phyloP scores from a whole-genome alignment of 2,113 vertebrate genomes.

The Sturnira hondurensis region DNA sequence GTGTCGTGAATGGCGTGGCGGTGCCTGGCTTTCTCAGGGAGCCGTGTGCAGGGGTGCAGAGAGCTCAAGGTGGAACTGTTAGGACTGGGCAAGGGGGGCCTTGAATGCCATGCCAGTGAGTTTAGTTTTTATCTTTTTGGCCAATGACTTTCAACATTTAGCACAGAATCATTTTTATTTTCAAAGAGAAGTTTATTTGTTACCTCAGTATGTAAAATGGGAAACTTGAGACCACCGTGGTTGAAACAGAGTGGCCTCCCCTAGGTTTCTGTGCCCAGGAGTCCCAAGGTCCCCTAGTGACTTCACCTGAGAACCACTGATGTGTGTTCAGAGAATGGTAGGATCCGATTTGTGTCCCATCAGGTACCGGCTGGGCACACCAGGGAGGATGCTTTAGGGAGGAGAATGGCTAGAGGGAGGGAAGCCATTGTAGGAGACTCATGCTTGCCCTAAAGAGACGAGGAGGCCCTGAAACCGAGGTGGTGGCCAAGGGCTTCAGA shows the following conservation, averaged over 20 bases:
- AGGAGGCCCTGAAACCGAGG: not conserved
- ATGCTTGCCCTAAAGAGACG: not conserved
- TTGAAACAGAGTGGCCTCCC: not conserved
- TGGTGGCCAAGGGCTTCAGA: not conserved
- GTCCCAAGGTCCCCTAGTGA: not conserved
- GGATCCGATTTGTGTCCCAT: not conserved
- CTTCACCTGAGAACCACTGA: not conserved
- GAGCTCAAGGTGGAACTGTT: not conserved
- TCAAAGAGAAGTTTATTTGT: not conserved
- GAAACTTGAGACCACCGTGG: not conserved
- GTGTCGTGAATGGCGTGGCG: not conserved
- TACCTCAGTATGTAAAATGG: not conserved
- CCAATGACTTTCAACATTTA: not conserved
- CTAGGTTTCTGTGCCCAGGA: not conserved
- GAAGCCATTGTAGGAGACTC: not conserved
- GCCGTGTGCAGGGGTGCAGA: fast-evolving
- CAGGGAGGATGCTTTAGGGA: not conserved
- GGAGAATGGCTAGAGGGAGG: not conserved
- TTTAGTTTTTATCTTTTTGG: not conserved
- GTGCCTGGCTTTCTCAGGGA: not conserved
- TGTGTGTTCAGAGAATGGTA: not conserved
- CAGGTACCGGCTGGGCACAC: not conserved
- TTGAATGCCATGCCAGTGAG: not conserved
- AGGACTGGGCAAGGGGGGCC: not conserved
- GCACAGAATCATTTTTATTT: not conserved